phyloP scores from a whole-genome alignment of 1,140 invertebrate species.

The silkworm (Bombyx mori) region DNA sequence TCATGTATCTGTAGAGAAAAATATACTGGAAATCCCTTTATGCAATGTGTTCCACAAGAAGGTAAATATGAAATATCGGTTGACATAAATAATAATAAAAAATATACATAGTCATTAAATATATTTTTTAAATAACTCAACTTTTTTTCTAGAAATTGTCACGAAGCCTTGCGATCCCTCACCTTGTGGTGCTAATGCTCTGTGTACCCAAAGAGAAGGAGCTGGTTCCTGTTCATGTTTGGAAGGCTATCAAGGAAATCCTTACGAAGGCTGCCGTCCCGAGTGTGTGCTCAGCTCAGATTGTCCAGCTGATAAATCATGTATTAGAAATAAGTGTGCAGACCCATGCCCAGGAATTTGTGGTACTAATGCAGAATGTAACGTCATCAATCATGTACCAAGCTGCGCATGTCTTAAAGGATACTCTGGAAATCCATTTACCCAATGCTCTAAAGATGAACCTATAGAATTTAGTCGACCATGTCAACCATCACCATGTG shows the following conservation, averaged over 20 bases:
- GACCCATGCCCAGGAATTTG: constrained; percentile 86
- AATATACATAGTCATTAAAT: too few species aligned
- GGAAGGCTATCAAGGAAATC: constrained; percentile 78
- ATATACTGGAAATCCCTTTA: constrained; percentile 85
- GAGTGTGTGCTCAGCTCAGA: constrained; percentile 85
- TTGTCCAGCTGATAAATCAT: constrained; percentile 80
- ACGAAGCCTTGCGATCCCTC: constrained; percentile 80
- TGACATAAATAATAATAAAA: not conserved
- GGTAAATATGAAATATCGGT: constrained; percentile 51
- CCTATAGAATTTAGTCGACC: constrained; percentile 68
- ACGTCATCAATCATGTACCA: constrained; percentile 82
- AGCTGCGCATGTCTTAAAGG: constrained; percentile 82
- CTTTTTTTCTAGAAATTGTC: constrained; percentile 55
- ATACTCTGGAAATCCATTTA: constrained; percentile 82
- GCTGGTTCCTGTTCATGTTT: constrained; percentile 80
- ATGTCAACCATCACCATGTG: constrained; percentile 79
- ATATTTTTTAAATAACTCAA: not conserved
- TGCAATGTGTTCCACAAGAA: constrained; percentile 75
- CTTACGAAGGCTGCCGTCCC: constrained; percentile 80
- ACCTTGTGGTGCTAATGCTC: constrained; percentile 85
- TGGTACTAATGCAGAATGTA: constrained; percentile 82
- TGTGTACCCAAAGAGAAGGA: constrained; percentile 76
- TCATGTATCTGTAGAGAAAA: constrained; percentile 81
- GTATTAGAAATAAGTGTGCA: constrained; percentile 81
- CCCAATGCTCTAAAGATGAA: constrained; percentile 42